Evolutionary conservation across 2,888 invertebrate species (phyloP), one percentile per base, ranked within the genome.

Genomic region (Tetragonisca angustula): DNA sequence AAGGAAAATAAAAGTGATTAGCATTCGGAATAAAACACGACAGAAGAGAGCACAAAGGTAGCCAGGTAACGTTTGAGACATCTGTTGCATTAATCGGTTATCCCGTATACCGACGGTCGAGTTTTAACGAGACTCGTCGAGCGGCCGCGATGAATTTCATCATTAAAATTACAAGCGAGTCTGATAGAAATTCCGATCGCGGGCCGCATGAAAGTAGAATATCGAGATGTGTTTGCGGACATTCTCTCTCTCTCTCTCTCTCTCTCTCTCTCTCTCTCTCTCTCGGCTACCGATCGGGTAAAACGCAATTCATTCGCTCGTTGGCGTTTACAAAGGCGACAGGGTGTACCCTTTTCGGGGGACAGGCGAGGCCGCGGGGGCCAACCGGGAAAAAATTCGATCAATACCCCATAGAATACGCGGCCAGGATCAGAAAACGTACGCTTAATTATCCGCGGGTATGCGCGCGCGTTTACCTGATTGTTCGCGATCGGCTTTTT

Each of bases 371-470:
- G 59, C 74, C 56, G 68, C 11, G 50, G 21, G 15, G 21, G 24
- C 19, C n/a, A 0, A 24, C 5, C 4, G 54, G 27, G 64, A 62
- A 87, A 83, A 81, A 75, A 74, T 65, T 36, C 76, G 72, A 78
- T 82, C 75, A 65, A 75, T 82, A 64, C 64, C 50, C 79, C 43
- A 76, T 67, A 77, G 76, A 84, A 85, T 71, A 73, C 54, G 43
- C 36, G 56, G 61, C 43, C 69, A 27, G 61, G 80, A 79, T 70
- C 76, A 79, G 75, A 77, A 43, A 79, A 78, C 69, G 78, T 56
- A 76, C 80, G 86, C 76, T 89, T 86, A 86, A 89, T 86, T 84
- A 86, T 87, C 82, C 68, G 74, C 62, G 82, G 69, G 69, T 77
- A 72, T 76, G 76, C 81, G 79, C 75, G 79, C 76, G 62, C 71